Percentiles rank a stretch among this genome's conserved stretches.
These are phyloP conservation scores for Dryomyza anilis DNA, from an alignment of 2,888 invertebrate species.

Conservation along the genomic window DNA sequence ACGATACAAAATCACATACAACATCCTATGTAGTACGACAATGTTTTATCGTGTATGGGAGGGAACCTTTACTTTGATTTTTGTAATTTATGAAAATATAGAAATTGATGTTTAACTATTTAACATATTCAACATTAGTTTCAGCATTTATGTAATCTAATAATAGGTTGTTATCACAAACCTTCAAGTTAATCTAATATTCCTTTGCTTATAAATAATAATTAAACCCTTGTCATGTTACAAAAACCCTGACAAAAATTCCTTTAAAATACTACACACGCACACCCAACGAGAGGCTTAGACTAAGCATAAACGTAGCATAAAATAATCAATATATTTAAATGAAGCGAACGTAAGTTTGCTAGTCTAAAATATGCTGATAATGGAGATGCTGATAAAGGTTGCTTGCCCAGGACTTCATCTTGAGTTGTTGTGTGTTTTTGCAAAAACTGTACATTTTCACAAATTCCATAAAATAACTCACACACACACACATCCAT, in stretches of 20 bases:
- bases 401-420: slow-evolving; percentile 11
- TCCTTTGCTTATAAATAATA: too few species aligned
- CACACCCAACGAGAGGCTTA: too few species aligned
- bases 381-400: too few species aligned
- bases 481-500: neutral
- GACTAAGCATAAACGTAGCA: too few species aligned
- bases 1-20: too few species aligned
- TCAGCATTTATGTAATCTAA: neutral
- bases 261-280: neutral
- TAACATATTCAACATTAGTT: neutral
- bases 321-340: neutral
- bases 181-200: too few species aligned
- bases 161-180: neutral
- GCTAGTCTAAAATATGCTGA: too few species aligned
- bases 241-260: slow-evolving; percentile 23
- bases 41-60: too few species aligned
- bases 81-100: too few species aligned
- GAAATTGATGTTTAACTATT: too few species aligned
- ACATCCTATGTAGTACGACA: too few species aligned
- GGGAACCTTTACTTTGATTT: too few species aligned
- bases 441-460: slow-evolving; percentile 26
- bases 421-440: slow-evolving; percentile 12
- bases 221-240: slow-evolving; percentile 52
- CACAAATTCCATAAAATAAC: neutral
- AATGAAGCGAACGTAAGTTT: neutral